Evolutionary conservation across 2,113 vertebrate species (phyloP).

Genomic region (Mungos mungo): DNA sequence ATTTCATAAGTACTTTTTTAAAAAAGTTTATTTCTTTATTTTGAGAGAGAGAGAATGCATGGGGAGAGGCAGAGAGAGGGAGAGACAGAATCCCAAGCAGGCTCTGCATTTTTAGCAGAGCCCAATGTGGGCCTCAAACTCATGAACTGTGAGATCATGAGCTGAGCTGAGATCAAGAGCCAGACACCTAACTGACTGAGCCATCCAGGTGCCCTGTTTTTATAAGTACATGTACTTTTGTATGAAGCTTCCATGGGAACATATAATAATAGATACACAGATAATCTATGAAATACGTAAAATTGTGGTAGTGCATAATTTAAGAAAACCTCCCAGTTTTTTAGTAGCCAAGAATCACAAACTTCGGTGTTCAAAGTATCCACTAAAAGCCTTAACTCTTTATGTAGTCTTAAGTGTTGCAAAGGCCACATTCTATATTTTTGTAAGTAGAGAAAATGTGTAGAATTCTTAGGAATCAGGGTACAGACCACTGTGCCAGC

Average conservation of each 20-base stretch:
- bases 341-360: constrained; percentile 76
- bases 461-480: constrained; percentile 71
- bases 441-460: constrained; percentile 63
- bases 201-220: no score
- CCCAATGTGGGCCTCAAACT: no score
- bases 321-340: constrained; percentile 76
- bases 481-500: constrained; percentile 64
- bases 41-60: no score
- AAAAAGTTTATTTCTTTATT: no score
- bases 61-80: no score
- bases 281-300: constrained; percentile 69
- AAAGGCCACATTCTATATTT: constrained; percentile 25
- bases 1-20: constrained; percentile 12
- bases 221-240: not conserved
- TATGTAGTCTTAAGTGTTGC: constrained; percentile 40
- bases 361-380: constrained; percentile 49
- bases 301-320: constrained; percentile 73
- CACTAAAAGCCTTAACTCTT: constrained; percentile 79
- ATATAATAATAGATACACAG: not conserved
- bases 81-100: no score
- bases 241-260: not conserved
- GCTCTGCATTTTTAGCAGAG: no score
- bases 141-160: no score
- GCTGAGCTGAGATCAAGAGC: no score
- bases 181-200: no score